A percentile compares a stretch with the other conserved stretches of the same genome.
phyloP scores from a whole-genome alignment of 1,140 invertebrate genomes.

The Drosophila punjabiensis region DNA sequence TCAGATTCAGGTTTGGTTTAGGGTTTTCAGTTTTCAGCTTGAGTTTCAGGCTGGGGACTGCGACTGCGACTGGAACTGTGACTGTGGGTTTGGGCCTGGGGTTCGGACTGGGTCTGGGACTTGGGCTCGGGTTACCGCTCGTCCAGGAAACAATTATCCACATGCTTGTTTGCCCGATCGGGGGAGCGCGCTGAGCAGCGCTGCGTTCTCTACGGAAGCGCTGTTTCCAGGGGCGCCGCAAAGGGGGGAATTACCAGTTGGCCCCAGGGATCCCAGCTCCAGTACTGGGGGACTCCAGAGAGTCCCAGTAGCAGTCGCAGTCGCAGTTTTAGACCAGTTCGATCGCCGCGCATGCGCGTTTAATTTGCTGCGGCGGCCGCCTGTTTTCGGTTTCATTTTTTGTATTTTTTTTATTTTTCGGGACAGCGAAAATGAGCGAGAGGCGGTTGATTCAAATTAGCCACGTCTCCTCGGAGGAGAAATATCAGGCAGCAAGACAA shows the following conservation, averaged over 20 bases:
- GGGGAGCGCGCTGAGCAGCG: conserved; percentile 26
- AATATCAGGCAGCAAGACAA: conserved; percentile 78
- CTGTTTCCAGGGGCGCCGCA: conserved; percentile 43
- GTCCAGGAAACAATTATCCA: conserved; percentile 83
- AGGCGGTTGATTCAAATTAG: conserved; percentile 83
- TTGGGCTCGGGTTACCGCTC: conserved; percentile 64
- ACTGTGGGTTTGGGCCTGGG: conserved; percentile 31
- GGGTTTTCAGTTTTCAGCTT: conserved; percentile 34
- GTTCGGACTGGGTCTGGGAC: conserved; percentile 15
- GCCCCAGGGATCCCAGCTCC: no score
- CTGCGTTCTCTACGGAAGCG: conserved; percentile 67
- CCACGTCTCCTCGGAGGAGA: conserved; percentile 74
- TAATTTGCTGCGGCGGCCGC: conserved; percentile 65
- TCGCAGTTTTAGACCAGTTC: conserved; percentile 8
- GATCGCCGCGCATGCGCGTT: conserved; percentile 74
- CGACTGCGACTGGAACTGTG: conserved; percentile 11
- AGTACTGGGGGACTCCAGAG: conserved; percentile 1
- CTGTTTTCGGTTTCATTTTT: conserved; percentile 78
- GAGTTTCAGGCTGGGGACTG: conserved; percentile 34
- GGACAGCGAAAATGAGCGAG: conserved; percentile 82
- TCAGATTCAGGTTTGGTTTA: conserved; percentile 36
- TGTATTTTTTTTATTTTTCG: conserved; percentile 22
- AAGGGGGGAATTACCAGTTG: conserved; percentile 31
- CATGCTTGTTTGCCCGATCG: conserved; percentile 65
- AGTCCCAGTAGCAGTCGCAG: neutral